phyloP scores from a whole-genome alignment of 2,888 invertebrate species.

The Ashinkailepas kermadecensis region DNA sequence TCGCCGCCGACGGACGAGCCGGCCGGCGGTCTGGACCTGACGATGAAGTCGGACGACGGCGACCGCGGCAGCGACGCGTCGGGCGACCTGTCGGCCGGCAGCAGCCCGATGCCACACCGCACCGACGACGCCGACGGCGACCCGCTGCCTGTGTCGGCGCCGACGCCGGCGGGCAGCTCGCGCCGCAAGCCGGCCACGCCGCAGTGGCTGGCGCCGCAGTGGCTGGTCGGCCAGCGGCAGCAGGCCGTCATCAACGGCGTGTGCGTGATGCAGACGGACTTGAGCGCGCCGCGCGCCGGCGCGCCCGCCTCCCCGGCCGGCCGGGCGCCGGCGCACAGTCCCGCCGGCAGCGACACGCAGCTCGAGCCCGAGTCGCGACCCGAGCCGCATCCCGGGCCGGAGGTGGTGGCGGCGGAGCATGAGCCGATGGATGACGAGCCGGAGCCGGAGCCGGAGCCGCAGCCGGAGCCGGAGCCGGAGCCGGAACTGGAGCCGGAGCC shows the following conservation, averaged over 20 bases:
- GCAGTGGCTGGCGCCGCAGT: conserved; percentile 94
- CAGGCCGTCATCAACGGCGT: conserved; percentile 84
- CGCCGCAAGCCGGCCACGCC: conserved; percentile 91
- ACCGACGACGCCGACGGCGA: conserved; percentile 44
- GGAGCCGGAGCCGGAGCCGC: conserved; percentile 32
- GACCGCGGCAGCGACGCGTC: conserved; percentile 54
- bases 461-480: background rate
- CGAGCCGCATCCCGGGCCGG: conserved; percentile 12
- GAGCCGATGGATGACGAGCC: conserved; percentile 30
- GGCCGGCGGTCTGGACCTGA: conserved; percentile 77
- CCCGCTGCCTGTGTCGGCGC: conserved; percentile 34
- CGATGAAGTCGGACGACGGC: conserved; percentile 67
- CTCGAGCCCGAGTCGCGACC: background rate
- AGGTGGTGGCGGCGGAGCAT: background rate
- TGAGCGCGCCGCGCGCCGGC: conserved; percentile 44
- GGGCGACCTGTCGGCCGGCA: conserved; percentile 31
- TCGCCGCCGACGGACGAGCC: conserved; percentile 49
- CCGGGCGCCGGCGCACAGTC: background rate
- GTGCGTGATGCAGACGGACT: conserved; percentile 83
- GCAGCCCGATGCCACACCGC: background rate
- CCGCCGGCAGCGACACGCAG: background rate
- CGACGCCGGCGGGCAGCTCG: conserved; percentile 46
- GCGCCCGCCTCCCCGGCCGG: background rate
- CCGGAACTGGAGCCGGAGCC: conserved; percentile 1
- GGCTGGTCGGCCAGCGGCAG: conserved; percentile 43